A percentile compares a stretch with the other conserved stretches of the same genome.
phyloP scores from a whole-genome alignment of 2,113 vertebrate species.

The Laticauda laticaudata region DNA sequence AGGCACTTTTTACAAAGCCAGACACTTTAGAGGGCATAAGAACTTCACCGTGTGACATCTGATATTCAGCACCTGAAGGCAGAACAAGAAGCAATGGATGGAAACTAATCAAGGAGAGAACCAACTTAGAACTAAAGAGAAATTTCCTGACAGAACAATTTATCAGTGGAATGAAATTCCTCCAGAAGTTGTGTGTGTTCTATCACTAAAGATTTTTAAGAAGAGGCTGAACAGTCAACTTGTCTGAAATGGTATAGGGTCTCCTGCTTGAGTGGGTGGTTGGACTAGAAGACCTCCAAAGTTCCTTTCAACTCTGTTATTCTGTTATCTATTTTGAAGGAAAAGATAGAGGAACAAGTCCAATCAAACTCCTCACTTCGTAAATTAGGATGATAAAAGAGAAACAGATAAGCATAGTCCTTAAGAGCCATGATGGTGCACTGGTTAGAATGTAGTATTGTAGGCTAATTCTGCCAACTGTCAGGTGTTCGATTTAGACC shows the following conservation, averaged over 20 bases:
- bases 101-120: not conserved
- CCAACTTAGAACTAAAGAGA: not conserved
- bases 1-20: not conserved
- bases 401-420: conserved; percentile 3
- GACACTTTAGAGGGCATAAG: not conserved
- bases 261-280: not conserved
- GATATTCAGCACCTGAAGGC: not conserved
- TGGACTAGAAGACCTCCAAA: not conserved
- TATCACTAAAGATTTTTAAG: not conserved
- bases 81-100: not conserved
- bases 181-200: not conserved
- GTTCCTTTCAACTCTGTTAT: not conserved
- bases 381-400: conserved; percentile 14
- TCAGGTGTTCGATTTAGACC: not conserved
- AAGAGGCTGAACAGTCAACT: not conserved
- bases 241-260: not conserved
- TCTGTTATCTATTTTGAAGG: not conserved
- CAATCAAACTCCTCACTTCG: not conserved
- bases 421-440: not conserved
- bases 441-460: not conserved
- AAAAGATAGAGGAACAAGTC: conserved; percentile 9
- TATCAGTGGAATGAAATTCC: not conserved
- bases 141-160: not conserved
- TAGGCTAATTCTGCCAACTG: not conserved
- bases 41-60: not conserved